Evolutionary conservation across 2,113 vertebrate species (phyloP).

Genomic region (Panurus biarmicus): DNA sequence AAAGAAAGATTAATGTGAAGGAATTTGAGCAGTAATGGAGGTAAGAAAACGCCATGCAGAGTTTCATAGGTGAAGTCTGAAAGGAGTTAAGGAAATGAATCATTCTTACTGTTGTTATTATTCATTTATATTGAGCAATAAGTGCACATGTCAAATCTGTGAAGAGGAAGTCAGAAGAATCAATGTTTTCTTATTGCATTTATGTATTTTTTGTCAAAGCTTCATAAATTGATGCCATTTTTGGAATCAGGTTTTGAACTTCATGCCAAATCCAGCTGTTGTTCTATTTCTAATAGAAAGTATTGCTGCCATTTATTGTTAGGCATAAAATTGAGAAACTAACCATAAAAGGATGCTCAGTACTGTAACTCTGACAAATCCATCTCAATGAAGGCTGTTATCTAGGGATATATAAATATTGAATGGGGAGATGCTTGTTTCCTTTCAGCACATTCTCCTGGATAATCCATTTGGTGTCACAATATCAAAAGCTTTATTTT

Average conservation of each 20-base stretch:
- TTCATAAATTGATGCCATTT: conserved; percentile 40
- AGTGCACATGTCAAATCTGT: conserved; percentile 12
- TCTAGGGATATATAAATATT: conserved; percentile 50
- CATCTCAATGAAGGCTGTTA: conserved; percentile 32
- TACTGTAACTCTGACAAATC: conserved; percentile 46
- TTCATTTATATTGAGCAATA: conserved; percentile 41
- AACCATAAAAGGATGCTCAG: conserved; percentile 43
- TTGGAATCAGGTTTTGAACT: conserved; percentile 33
- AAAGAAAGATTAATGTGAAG: not conserved
- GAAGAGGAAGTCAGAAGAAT: not conserved
- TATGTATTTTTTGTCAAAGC: conserved; percentile 45
- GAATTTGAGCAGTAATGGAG: not conserved
- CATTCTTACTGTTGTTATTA: conserved; percentile 27
- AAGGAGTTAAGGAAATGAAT: not conserved
- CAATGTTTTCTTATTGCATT: conserved; percentile 52
- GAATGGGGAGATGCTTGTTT: conserved; percentile 21
- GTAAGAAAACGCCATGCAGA: not conserved
- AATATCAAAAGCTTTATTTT: conserved; percentile 35
- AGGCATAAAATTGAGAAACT: conserved; percentile 52
- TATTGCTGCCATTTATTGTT: conserved; percentile 18
- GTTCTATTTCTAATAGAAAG: conserved; percentile 28
- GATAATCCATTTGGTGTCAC: conserved; percentile 28
- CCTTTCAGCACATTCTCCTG: conserved; percentile 23
- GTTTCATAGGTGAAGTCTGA: not conserved
- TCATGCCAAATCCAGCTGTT: conserved; percentile 41